Conservation (phyloP, 2,113 vertebrate species). For the Panthera tigris region DNA sequence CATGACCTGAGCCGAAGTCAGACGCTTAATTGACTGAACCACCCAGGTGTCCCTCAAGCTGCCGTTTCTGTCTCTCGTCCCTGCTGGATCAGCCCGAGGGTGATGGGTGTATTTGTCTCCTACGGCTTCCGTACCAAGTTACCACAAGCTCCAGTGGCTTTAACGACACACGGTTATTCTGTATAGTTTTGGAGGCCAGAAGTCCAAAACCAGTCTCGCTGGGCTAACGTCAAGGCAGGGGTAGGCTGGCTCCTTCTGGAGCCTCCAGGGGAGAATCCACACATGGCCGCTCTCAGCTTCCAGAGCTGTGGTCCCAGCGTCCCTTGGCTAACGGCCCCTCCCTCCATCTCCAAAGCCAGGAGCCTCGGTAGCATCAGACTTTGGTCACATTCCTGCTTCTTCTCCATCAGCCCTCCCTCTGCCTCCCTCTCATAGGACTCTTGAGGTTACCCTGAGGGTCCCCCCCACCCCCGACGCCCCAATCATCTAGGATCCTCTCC, state of each 20-base stretch:
- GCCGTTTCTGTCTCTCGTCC: not conserved
- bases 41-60: not conserved
- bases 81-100: not conserved
- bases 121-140: not conserved
- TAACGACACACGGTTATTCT: not conserved
- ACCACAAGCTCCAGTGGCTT: not conserved
- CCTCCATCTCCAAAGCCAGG: fast-evolving
- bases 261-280: fast-evolving
- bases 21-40: no score
- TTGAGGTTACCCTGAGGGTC: not conserved
- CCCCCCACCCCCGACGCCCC: not conserved
- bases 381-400: no score
- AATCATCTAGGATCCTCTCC: not conserved
- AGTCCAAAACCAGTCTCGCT: not conserved
- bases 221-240: not conserved
- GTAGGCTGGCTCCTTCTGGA: not conserved
- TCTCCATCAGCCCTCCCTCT: no score
- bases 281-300: no score
- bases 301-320: fast-evolving
- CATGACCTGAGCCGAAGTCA: no score
- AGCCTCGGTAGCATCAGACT: fast-evolving
- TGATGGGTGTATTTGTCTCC: not conserved
- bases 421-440: not conserved
- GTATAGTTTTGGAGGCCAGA: not conserved
- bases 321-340: no score